Evolutionary conservation across 1,140 invertebrate genomes (phyloP).

Genomic region (Drosophila paulistorum): DNA sequence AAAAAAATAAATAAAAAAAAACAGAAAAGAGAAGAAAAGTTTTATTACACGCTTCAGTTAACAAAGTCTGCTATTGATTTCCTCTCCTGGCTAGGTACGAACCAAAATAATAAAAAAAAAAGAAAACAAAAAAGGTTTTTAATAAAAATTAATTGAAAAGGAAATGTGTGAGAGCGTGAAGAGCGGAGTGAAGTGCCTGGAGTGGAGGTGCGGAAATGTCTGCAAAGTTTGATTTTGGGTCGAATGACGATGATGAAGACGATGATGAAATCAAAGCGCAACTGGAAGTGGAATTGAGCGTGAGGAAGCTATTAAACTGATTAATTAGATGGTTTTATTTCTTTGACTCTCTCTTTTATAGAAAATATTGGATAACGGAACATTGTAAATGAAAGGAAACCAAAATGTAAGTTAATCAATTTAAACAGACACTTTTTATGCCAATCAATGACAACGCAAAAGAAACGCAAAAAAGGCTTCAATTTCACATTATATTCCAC

Average conservation of each 20-base stretch:
- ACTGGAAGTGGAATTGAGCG: conserved; percentile 28
- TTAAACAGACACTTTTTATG: not conserved
- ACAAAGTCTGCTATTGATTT: conserved; percentile 69
- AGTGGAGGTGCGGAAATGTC: conserved; percentile 28
- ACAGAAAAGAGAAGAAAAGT: conserved; percentile 33
- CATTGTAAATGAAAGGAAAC: not conserved
- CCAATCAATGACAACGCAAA: not conserved
- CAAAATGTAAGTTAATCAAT: not conserved
- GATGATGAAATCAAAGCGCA: conserved; percentile 16
- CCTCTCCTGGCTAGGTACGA: conserved; percentile 32
- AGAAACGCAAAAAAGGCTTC: too few species aligned
- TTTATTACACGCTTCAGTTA: conserved; percentile 68
- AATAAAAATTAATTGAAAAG: conserved; percentile 73
- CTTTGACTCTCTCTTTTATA: not conserved
- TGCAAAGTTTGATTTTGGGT: conserved; percentile 58
- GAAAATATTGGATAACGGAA: not conserved
- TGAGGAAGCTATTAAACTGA: conserved; percentile 40
- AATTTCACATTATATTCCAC: too few species aligned
- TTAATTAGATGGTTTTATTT: conserved; percentile 31
- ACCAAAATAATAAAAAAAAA: conserved; percentile 16
- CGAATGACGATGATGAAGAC: conserved; percentile 13
- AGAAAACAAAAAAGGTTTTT: conserved; percentile 45
- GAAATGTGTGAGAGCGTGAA: conserved; percentile 35
- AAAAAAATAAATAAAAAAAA: conserved; percentile 2
- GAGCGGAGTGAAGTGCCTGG: not conserved